A percentile compares a stretch with the other conserved stretches of the same genome.
Conservation (phyloP, 2,113 vertebrate species). For the Percina caprodes region DNA sequence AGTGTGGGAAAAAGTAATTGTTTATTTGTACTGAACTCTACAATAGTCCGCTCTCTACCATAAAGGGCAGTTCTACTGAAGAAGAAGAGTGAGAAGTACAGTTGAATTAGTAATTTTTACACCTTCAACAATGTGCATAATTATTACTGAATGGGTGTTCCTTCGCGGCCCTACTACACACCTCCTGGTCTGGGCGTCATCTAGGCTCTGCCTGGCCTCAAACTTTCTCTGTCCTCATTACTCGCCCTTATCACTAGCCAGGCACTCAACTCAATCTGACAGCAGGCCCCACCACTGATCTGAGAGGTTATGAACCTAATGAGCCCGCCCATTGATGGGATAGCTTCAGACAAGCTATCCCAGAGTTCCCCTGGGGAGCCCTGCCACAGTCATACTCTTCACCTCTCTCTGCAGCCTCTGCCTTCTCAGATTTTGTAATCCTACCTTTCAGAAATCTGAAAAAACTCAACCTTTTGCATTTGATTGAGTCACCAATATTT, state of each 20-base stretch:
- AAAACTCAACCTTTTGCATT: constrained; percentile 4
- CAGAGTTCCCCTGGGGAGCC: constrained; percentile 75
- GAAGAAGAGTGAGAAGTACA: background rate
- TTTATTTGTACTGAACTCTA: background rate
- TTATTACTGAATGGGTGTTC: constrained; percentile 12
- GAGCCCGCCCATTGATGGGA: constrained; percentile 82
- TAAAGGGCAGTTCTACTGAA: background rate
- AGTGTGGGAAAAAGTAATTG: background rate
- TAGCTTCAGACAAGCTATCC: constrained; percentile 83
- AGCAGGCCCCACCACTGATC: constrained; percentile 79
- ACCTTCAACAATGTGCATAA: background rate
- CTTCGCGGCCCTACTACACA: constrained; percentile 27
- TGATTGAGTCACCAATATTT: background rate
- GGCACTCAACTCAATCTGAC: constrained; percentile 81
- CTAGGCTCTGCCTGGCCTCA: constrained; percentile 66
- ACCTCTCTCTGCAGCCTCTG: constrained; percentile 57
- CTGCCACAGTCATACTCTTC: constrained; percentile 76
- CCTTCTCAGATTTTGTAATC: constrained; percentile 17
- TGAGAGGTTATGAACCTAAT: constrained; percentile 88
- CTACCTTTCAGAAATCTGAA: constrained; percentile 28
- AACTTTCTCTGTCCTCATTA: constrained; percentile 80
- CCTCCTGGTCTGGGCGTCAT: constrained; percentile 74
- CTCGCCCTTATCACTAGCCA: constrained; percentile 83
- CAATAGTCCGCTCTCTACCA: background rate
- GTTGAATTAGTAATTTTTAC: background rate